Conservation (phyloP, 2,888 invertebrate species). For the Cordilura impudica region DNA sequence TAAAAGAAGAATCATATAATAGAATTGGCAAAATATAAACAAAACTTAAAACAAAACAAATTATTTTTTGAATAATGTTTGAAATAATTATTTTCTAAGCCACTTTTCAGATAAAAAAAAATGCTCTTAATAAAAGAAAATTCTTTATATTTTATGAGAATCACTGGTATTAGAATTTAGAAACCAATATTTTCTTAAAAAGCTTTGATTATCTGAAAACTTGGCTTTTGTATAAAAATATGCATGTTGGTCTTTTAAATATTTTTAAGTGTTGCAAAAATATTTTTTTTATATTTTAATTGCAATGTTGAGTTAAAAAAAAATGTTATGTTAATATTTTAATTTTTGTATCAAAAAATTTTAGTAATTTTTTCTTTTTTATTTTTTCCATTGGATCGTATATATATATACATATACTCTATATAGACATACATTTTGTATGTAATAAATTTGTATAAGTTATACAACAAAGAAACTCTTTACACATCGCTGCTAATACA, state of each 20-base stretch:
- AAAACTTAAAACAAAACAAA: constrained; percentile 30
- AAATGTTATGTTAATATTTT: not conserved
- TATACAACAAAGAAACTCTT: constrained; percentile 9
- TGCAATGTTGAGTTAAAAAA: no score
- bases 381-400: no score
- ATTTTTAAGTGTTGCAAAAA: not conserved
- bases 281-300: no score
- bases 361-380: not conserved
- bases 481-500: not conserved
- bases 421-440: not conserved
- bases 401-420: not conserved
- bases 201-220: not conserved
- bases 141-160: no score
- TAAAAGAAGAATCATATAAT: not conserved
- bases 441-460: not conserved
- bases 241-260: not conserved
- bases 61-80: not conserved
- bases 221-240: not conserved
- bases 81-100: no score
- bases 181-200: no score
- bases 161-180: no score
- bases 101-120: no score
- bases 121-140: no score
- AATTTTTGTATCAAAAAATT: not conserved
- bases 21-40: constrained; percentile 35